These are phyloP conservation scores for Hydroisotoma schaefferi DNA, from an alignment of 2,888 invertebrate genomes.

Conservation along the genomic window DNA sequence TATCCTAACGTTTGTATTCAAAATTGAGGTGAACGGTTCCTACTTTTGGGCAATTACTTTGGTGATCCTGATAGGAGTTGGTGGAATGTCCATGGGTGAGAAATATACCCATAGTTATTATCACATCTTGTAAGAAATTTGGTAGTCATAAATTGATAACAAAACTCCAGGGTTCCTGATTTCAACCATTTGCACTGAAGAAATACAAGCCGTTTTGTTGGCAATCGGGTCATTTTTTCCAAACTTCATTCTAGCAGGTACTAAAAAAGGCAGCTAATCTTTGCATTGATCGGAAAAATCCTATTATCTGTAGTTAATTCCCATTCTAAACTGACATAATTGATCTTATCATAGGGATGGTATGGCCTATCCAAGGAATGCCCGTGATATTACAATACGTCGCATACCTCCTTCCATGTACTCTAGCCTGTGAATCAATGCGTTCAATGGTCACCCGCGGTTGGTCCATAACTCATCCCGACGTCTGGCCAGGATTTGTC, in stretches of 20 bases:
- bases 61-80: constrained; percentile 82
- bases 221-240: constrained; percentile 3
- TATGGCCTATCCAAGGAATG: constrained; percentile 36
- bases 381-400: constrained; percentile 27
- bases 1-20: constrained; percentile 85
- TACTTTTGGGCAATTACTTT: constrained; percentile 76
- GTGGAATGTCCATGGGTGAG: constrained; percentile 93
- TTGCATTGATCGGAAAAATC: no score
- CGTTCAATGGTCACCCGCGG: not conserved
- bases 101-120: constrained; percentile 21
- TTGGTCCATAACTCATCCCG: not conserved
- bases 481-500: not conserved
- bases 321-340: not conserved
- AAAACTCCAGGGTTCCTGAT: not conserved
- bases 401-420: constrained; percentile 11
- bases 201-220: not conserved
- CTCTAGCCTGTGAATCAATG: not conserved
- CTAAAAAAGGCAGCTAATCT: not conserved
- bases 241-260: constrained; percentile 1
- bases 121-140: not conserved
- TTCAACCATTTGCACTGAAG: not conserved
- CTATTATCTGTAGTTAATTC: not conserved
- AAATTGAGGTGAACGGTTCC: constrained; percentile 84
- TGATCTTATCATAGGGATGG: constrained; percentile 29
- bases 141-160: not conserved